These are phyloP conservation scores for Armadillidium nasatum DNA, from an alignment of 1,140 invertebrate species.

Conservation along the genomic window DNA sequence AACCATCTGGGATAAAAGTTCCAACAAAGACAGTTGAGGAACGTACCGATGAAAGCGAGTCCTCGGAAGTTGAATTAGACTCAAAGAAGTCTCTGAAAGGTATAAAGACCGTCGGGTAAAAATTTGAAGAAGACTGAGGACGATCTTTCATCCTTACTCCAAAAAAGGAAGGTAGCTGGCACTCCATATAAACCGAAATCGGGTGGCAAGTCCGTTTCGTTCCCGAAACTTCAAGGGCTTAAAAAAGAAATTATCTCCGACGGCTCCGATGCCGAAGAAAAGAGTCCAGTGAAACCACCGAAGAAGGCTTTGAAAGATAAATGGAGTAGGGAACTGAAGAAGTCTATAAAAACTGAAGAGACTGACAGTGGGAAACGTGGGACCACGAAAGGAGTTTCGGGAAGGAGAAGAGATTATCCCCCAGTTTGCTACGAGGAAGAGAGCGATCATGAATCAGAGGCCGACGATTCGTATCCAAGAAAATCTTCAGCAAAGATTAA, in stretches of 20 bases:
- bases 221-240: not conserved
- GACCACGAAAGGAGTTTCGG: slow-evolving; percentile 23
- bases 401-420: slow-evolving; percentile 17
- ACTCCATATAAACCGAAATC: no score
- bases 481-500: not conserved
- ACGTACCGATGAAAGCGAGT: not conserved
- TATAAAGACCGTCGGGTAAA: no score
- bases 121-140: no score
- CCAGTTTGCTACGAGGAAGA: slow-evolving; percentile 38
- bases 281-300: slow-evolving; percentile 20
- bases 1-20: slow-evolving; percentile 18
- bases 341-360: slow-evolving; percentile 30
- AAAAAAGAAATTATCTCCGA: slow-evolving; percentile 35
- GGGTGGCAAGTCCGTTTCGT: not conserved
- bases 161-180: no score
- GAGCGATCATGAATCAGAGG: slow-evolving; percentile 40
- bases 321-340: slow-evolving; percentile 18
- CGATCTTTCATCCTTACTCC: no score
- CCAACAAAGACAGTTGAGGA: not conserved
- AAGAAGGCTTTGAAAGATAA: slow-evolving; percentile 28
- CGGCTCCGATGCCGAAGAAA: slow-evolving; percentile 31
- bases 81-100: not conserved
- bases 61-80: not conserved
- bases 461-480: slow-evolving; percentile 13
- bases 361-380: slow-evolving; percentile 29